Conservation (phyloP, 2,888 invertebrate genomes). For the Heteropelma amictum region DNA sequence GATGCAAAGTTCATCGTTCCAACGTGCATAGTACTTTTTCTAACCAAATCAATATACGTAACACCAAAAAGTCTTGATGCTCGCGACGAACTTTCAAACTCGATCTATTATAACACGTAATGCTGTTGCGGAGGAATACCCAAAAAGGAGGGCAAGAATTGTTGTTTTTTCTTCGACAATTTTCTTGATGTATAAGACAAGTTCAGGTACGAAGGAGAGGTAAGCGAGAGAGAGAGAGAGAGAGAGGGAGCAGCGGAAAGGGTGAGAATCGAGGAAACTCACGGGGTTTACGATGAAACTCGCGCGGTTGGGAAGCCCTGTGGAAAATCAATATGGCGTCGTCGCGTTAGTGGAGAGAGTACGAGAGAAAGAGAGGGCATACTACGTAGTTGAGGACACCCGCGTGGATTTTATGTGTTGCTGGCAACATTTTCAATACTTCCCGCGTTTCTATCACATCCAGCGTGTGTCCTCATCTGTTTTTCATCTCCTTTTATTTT, state of each 20-base stretch:
- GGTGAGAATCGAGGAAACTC: slow-evolving; percentile 56
- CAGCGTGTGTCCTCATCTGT: slow-evolving; percentile 43
- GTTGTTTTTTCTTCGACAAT: neutral
- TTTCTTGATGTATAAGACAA: neutral
- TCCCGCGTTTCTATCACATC: slow-evolving; percentile 60
- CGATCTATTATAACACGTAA: too few species aligned
- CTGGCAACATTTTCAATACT: slow-evolving; percentile 57
- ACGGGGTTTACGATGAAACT: slow-evolving; percentile 64
- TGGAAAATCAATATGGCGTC: slow-evolving; percentile 69
- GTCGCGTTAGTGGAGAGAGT: slow-evolving; percentile 59
- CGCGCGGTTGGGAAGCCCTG: slow-evolving; percentile 61
- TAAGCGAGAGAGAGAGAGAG: neutral
- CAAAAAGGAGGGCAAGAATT: neutral
- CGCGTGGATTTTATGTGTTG: slow-evolving; percentile 55
- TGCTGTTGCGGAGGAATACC: too few species aligned
- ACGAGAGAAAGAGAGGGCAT: slow-evolving; percentile 43
- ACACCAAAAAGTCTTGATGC: neutral
- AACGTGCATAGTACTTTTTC: neutral
- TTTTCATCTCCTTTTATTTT: slow-evolving; percentile 14
- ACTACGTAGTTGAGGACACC: slow-evolving; percentile 29
- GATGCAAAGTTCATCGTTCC: slow-evolving; percentile 13
- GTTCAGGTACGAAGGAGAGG: neutral
- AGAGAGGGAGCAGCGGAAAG: slow-evolving; percentile 43
- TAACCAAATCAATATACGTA: neutral
- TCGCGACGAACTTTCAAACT: neutral